phyloP scores from a whole-genome alignment of 2,797 vertebrate genomes.

The Hirundo rustica region DNA sequence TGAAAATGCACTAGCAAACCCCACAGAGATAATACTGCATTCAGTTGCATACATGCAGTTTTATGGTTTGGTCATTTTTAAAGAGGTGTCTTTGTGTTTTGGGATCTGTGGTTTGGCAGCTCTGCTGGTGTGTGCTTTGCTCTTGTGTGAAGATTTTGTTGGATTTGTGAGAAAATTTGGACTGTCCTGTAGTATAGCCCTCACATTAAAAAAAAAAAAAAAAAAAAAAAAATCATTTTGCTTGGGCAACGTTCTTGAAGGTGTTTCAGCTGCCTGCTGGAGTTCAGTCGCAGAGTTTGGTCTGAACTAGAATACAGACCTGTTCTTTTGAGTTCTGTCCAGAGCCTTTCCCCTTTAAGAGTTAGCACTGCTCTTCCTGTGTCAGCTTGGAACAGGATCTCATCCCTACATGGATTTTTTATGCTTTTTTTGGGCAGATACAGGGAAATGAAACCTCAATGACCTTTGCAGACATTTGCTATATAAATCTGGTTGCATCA shows the following conservation, averaged over 20 bases:
- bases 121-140: background rate
- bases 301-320: background rate
- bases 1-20: background rate
- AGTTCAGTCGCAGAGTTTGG: background rate
- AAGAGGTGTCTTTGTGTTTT: background rate
- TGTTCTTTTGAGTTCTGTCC: background rate
- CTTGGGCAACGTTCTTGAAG: background rate
- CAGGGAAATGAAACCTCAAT: background rate
- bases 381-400: background rate
- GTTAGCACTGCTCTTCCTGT: background rate
- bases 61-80: background rate
- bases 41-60: background rate
- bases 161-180: background rate
- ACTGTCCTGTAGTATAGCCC: background rate
- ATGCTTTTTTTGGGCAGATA: background rate
- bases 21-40: background rate
- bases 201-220: background rate
- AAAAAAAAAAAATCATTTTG: no score
- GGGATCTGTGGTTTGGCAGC: background rate
- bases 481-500: background rate
- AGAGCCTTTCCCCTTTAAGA: background rate
- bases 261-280: background rate
- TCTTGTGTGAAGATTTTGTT: background rate
- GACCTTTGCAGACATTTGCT: background rate
- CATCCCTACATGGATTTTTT: background rate